phyloP scores from a whole-genome alignment of 2,888 invertebrate genomes.

The Himalopsyche kuldschensis region DNA sequence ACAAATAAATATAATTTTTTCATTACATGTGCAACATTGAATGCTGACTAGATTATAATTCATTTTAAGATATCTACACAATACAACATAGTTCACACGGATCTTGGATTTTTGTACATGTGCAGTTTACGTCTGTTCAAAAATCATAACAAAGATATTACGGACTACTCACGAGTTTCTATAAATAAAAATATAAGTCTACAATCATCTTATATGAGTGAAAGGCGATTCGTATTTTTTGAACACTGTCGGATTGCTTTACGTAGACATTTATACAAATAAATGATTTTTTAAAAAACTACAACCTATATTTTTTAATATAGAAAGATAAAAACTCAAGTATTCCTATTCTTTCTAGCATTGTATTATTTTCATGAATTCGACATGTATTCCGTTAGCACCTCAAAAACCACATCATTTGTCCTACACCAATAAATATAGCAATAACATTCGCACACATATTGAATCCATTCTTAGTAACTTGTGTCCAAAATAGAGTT shows the following conservation, averaged over 20 bases:
- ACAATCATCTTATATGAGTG: background rate
- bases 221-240: background rate
- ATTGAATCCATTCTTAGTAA: no score
- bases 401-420: background rate
- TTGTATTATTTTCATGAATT: background rate
- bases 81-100: background rate
- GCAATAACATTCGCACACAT: background rate
- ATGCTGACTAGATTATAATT: background rate
- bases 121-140: no score
- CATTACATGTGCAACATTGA: background rate
- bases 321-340: background rate
- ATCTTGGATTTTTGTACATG: no score
- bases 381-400: background rate
- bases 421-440: background rate
- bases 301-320: no score
- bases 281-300: no score
- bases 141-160: no score
- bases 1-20: background rate
- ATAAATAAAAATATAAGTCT: no score
- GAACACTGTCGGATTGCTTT: background rate
- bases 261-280: no score
- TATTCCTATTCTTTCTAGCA: background rate
- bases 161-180: no score
- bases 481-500: background rate
- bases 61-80: background rate